These are phyloP conservation scores for Dasypus novemcinctus DNA, from an alignment of 2,113 vertebrate species.

Conservation along the genomic window DNA sequence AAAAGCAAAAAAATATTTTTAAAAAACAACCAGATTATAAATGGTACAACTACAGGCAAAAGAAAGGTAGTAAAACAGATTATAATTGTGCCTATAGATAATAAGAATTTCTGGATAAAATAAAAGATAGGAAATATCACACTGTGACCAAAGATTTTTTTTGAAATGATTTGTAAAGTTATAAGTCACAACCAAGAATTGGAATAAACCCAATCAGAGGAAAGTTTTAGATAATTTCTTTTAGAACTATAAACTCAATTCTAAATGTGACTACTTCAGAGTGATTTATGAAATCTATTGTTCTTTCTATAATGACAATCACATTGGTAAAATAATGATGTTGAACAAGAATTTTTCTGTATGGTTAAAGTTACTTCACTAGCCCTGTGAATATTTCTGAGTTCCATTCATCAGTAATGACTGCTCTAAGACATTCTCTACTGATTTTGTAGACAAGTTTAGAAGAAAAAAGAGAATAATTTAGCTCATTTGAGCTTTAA, in stretches of 20 bases:
- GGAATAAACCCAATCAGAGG: background rate
- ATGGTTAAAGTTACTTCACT: background rate
- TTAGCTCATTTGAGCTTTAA: background rate
- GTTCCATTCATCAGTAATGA: background rate
- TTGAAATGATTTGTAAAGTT: background rate
- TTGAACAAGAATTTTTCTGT: background rate
- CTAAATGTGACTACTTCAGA: constrained; percentile 21
- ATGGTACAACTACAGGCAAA: background rate
- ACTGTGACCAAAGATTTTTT: background rate
- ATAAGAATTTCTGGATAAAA: constrained; percentile 2
- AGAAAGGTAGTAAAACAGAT: background rate
- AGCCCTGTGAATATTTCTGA: constrained; percentile 19
- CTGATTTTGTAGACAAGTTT: background rate
- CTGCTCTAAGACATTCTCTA: background rate
- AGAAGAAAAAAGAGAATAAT: background rate
- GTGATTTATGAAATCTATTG: constrained; percentile 23
- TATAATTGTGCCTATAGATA: background rate
- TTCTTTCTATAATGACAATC: background rate
- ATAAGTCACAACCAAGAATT: background rate
- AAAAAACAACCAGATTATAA: background rate
- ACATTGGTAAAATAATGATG: background rate
- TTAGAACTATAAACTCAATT: constrained; percentile 34
- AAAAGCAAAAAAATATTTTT: background rate
- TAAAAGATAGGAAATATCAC: background rate
- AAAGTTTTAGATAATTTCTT: constrained; percentile 26